These are phyloP conservation scores for Pseudoips prasinana DNA, from an alignment of 2,888 invertebrate species.

Conservation along the genomic window DNA sequence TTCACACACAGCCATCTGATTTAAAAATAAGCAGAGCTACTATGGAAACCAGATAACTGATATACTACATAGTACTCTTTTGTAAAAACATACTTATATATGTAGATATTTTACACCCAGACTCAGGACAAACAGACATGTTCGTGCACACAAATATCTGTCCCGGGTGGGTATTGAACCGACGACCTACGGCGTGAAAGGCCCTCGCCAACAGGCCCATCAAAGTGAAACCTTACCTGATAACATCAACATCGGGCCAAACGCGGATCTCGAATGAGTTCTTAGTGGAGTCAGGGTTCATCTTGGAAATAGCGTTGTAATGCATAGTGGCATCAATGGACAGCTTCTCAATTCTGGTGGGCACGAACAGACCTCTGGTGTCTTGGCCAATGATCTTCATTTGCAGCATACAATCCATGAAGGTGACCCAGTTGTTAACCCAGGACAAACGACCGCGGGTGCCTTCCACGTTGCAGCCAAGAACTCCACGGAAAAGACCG, in stretches of 20 bases:
- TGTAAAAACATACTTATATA: too few relatives aligned
- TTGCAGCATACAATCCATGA: conserved; percentile 95
- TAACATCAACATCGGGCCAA: conserved; percentile 74
- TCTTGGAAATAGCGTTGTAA: conserved; percentile 70
- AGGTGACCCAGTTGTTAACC: conserved; percentile 93
- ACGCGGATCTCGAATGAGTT: conserved; percentile 73
- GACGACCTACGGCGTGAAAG: too few relatives aligned
- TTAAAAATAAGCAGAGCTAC: too few relatives aligned
- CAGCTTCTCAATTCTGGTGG: conserved; percentile 87
- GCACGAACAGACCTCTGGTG: conserved; percentile 86
- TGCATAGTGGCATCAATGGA: conserved; percentile 86
- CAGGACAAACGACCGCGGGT: conserved; percentile 82
- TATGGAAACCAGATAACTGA: too few relatives aligned
- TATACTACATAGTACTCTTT: too few relatives aligned
- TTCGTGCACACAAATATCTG: too few relatives aligned
- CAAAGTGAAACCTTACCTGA: conserved; percentile 61
- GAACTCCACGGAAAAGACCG: conserved; percentile 83
- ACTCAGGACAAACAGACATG: too few relatives aligned
- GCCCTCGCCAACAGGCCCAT: too few relatives aligned
- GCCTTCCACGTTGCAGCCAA: conserved; percentile 76
- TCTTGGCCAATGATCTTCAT: conserved; percentile 87
- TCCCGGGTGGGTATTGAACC: too few relatives aligned
- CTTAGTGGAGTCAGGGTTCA: conserved; percentile 66
- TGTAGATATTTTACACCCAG: too few relatives aligned
- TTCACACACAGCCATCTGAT: too few relatives aligned